Base-by-base conservation (phyloP, 2,113 vertebrate genomes). In the Prolemur simus region DNA sequence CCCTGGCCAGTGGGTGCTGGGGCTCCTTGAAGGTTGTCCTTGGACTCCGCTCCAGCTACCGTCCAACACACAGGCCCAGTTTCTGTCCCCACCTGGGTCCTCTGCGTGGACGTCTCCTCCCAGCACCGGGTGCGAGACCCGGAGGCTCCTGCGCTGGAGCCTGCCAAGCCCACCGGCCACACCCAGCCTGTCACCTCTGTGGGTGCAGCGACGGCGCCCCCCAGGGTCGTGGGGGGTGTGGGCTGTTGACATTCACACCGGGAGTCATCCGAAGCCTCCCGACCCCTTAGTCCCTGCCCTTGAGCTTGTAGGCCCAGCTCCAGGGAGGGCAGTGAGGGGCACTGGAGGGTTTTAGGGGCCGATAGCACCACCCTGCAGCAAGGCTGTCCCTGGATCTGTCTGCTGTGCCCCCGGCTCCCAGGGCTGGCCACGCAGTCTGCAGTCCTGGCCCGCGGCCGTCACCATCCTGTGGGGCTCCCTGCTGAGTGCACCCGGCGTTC, bases 121-220 rank as follows among this genome's bases (percentile, higher is more conserved):
- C 3, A 21, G 42, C 12, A 20, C 49, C 8, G 4, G 49, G 52
- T 14, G 0, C 27, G 18, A 25, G 49, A 18, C 56, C 58, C 13
- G 87, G 21, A 20, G n/a, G 47, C 47, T 34, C 25, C 20, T 42
- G n/a, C 34, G 7, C 21, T 37, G 37, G 3, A 60, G 39, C 47
- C 32, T 85, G 49, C 54, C 20, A 20, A 84, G 69, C 39, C 39
- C 34, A 14, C 63, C 34, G 14, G 0, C 12, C 25, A 27, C 20
- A 25, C 89, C 56, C 2, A 29, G 56, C 58, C 66, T 37, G 54
- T 27, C 0, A 0, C 27, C 4, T 78, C 3, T 20, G 88, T 13
- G 10, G 42, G 2, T 3, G 45, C 2, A 11, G 20, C 2, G n/a
- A n/a, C 6, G 1, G 1, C 4, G 39, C 45, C 45, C 64, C 56